A percentile compares a stretch with the other conserved stretches of the same genome.
phyloP scores from a whole-genome alignment of 2,797 vertebrate species.

The Ceyx erithaca region DNA sequence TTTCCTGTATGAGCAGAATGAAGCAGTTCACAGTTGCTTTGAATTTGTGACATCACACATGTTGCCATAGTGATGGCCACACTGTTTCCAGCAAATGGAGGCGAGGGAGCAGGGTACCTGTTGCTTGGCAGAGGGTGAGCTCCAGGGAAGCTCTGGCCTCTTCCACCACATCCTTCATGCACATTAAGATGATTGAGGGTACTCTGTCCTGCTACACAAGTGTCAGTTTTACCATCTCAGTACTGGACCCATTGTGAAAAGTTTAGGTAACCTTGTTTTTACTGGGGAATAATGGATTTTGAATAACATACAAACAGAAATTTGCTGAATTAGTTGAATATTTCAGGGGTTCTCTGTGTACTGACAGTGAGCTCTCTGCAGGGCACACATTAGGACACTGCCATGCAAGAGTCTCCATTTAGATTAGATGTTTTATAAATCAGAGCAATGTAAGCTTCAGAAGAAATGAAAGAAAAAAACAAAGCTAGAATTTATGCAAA shows the following conservation, averaged over 20 bases:
- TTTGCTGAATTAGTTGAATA: not conserved
- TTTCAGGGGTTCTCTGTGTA: not conserved
- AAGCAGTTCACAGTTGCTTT: not conserved
- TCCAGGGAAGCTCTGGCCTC: not conserved
- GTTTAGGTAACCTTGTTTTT: not conserved
- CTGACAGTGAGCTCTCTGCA: not conserved
- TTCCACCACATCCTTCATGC: fast-evolving
- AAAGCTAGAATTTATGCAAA: not conserved
- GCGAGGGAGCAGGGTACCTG: not conserved
- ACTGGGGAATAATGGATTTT: not conserved
- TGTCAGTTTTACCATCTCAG: not conserved
- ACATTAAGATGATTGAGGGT: not conserved
- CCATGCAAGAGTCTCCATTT: not conserved
- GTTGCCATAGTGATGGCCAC: slow-evolving; percentile 15
- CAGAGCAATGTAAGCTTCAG: not conserved
- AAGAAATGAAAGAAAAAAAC: not conserved
- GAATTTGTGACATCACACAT: not conserved
- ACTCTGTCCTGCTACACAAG: not conserved
- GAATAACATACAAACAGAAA: not conserved
- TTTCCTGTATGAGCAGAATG: not conserved
- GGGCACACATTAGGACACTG: fast-evolving
- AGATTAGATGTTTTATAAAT: not conserved
- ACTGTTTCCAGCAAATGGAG: not conserved
- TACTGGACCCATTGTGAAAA: not conserved
- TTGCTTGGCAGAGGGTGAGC: not conserved